Percentiles rank a stretch among this genome's conserved stretches.
phyloP scores from a whole-genome alignment of 2,888 invertebrate species.

The Gisinianus flammeolus region DNA sequence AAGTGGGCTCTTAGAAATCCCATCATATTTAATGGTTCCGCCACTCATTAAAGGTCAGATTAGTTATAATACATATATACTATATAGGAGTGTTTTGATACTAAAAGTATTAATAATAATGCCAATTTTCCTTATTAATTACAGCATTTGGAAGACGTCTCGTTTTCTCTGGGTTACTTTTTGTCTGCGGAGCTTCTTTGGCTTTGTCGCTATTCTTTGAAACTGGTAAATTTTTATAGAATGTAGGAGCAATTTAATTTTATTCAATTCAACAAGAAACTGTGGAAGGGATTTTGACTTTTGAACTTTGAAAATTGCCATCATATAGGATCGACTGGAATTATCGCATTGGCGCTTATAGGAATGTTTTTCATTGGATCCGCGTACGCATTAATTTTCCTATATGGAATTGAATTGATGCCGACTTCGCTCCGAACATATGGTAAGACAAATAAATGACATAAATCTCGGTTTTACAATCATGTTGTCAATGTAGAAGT shows the following conservation, averaged over 20 bases:
- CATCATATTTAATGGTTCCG: constrained; percentile 53
- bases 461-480: too few species aligned
- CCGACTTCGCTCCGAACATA: constrained; percentile 50
- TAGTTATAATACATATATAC: too few species aligned
- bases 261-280: not conserved
- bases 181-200: constrained; percentile 46
- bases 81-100: too few species aligned
- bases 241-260: not conserved
- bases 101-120: too few species aligned
- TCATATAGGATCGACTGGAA: constrained; percentile 43
- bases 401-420: constrained; percentile 52
- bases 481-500: too few species aligned
- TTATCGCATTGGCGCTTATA: constrained; percentile 45
- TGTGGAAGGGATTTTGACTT: too few species aligned
- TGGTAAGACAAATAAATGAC: too few species aligned
- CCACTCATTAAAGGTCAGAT: too few species aligned
- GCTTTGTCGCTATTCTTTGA: constrained; percentile 41
- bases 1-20: constrained; percentile 52
- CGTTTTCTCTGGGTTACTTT: constrained; percentile 47
- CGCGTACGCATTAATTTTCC: constrained; percentile 50
- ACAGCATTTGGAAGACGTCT: constrained; percentile 45
- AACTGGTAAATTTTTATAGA: constrained; percentile 30
- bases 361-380: constrained; percentile 52
- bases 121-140: too few species aligned
- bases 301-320: too few species aligned